A percentile compares a stretch with the other conserved stretches of the same genome.
phyloP scores from a whole-genome alignment of 1,140 invertebrate genomes.

The Cecropterus lyciades region DNA sequence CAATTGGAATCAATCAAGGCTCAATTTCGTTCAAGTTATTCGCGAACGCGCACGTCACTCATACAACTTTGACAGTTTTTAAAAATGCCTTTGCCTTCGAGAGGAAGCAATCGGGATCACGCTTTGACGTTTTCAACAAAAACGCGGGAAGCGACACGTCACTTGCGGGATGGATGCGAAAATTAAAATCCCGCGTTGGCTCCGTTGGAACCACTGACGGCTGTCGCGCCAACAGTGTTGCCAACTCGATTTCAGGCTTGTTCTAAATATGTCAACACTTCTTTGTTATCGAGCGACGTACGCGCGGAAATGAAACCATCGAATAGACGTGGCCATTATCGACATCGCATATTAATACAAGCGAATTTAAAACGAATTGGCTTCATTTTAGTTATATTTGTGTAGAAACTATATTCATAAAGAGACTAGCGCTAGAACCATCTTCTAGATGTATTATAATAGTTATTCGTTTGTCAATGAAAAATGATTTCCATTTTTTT shows the following conservation, averaged over 20 bases:
- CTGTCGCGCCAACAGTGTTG: conserved; percentile 62
- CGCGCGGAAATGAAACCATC: conserved; percentile 81
- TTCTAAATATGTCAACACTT: conserved; percentile 83
- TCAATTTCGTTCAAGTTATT: conserved; percentile 63
- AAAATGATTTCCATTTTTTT: no score
- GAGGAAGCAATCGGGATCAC: conserved; percentile 72
- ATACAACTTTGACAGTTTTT: conserved; percentile 69
- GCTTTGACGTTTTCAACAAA: conserved; percentile 73
- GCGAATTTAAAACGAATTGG: conserved; percentile 21
- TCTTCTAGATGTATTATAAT: no score
- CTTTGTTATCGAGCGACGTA: conserved; percentile 80
- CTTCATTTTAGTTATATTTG: background rate
- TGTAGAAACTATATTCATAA: no score
- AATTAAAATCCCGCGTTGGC: conserved; percentile 79
- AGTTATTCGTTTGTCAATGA: no score
- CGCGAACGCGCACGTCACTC: conserved; percentile 62
- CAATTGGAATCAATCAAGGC: conserved; percentile 69
- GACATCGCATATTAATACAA: conserved; percentile 69
- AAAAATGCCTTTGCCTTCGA: conserved; percentile 60
- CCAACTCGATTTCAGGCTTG: conserved; percentile 82
- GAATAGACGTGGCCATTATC: conserved; percentile 73
- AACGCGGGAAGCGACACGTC: conserved; percentile 66
- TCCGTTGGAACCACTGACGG: conserved; percentile 66
- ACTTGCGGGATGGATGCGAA: conserved; percentile 76
- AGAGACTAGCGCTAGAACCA: no score